Evolutionary conservation across 2,113 vertebrate genomes (phyloP).

Genomic region (Diphyllodes magnificus): DNA sequence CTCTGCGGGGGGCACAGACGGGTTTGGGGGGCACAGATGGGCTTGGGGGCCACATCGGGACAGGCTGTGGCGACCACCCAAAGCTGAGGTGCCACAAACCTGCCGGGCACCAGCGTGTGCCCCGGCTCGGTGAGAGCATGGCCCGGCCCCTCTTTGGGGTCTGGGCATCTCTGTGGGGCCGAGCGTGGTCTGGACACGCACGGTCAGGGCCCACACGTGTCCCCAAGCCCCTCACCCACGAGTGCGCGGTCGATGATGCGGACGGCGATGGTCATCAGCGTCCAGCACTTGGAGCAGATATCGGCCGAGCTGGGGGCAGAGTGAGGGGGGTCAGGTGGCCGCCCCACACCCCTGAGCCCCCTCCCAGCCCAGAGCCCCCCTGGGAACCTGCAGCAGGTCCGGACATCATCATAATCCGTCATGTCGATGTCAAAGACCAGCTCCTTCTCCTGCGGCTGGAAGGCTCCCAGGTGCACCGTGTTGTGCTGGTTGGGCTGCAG

Average conservation of each 20-base stretch:
- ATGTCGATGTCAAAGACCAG: constrained; percentile 98
- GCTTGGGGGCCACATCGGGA: accelerated
- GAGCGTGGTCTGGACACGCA: accelerated
- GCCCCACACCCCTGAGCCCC: accelerated
- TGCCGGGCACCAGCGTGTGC: accelerated
- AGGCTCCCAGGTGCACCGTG: constrained; percentile 87
- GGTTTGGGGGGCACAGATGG: neutral
- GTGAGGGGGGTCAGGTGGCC: accelerated
- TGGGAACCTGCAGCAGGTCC: constrained; percentile 87
- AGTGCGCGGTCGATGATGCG: constrained; percentile 85
- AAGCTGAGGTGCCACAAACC: neutral
- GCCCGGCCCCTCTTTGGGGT: accelerated
- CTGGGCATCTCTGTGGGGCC: accelerated
- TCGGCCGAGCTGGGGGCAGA: constrained; percentile 83
- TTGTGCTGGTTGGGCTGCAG: constrained; percentile 80
- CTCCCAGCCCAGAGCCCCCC: neutral
- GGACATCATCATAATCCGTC: constrained; percentile 95
- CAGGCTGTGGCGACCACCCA: accelerated
- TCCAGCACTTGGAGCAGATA: constrained; percentile 95
- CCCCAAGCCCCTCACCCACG: constrained; percentile 66
- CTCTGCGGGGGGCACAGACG: constrained; percentile 51
- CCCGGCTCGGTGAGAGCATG: accelerated
- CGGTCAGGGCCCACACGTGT: accelerated
- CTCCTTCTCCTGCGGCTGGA: constrained; percentile 95
- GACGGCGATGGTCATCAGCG: constrained; percentile 93